Evolutionary conservation across 2,888 invertebrate species (phyloP).

Genomic region (Brenthis daphne): DNA sequence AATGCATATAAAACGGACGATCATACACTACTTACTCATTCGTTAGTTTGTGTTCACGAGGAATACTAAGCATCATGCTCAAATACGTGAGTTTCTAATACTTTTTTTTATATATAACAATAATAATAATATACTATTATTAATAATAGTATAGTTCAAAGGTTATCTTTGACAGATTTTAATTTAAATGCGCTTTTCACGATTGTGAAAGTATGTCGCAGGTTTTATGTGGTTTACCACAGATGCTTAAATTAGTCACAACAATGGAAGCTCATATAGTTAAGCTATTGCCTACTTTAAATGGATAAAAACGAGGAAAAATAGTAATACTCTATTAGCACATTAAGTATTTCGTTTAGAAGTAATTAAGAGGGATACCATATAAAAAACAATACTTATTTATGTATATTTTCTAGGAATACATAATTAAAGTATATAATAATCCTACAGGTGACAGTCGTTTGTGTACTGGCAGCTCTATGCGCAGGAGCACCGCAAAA

Average conservation of each 20-base stretch:
- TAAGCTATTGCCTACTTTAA: neutral
- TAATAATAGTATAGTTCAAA: conserved; percentile 44
- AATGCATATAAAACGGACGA: conserved; percentile 76
- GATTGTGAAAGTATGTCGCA: conserved; percentile 55
- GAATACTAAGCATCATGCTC: conserved; percentile 75
- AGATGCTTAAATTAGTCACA: conserved; percentile 36
- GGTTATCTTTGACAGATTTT: conserved; percentile 17
- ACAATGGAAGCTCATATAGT: conserved; percentile 40
- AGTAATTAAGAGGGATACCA: neutral
- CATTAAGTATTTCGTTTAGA: neutral
- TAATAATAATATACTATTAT: too few species aligned
- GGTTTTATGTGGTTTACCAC: conserved; percentile 38
- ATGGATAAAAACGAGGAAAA: neutral
- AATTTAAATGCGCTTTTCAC: conserved; percentile 20
- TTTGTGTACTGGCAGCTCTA: conserved; percentile 62
- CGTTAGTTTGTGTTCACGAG: conserved; percentile 77
- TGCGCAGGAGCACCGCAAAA: conserved; percentile 66
- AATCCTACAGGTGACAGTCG: conserved; percentile 56
- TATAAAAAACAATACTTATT: neutral
- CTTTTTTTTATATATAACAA: conserved; percentile 42
- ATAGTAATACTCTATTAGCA: too few species aligned
- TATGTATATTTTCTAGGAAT: neutral
- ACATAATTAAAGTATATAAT: neutral
- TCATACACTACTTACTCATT: conserved; percentile 73
- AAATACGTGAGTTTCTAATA: conserved; percentile 74